phyloP scores from a whole-genome alignment of 2,797 vertebrate species.

The Rhodeus uyekii region DNA sequence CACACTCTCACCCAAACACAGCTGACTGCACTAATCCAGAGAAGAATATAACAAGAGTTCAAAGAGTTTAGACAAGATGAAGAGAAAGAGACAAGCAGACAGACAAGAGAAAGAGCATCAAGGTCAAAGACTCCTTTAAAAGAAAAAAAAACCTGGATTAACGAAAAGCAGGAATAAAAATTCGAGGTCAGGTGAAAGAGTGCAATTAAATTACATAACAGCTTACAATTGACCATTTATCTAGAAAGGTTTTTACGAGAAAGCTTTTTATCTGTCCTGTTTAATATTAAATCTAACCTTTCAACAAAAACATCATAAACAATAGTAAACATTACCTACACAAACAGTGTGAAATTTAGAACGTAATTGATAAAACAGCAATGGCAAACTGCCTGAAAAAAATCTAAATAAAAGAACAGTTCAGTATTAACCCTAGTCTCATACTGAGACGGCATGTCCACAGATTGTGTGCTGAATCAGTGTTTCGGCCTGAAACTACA shows the following conservation, averaged over 20 bases:
- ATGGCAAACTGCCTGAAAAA: background rate
- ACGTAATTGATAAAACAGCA: background rate
- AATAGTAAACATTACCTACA: background rate
- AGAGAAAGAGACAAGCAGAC: conserved; percentile 36
- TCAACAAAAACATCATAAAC: background rate
- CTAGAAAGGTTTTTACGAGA: background rate
- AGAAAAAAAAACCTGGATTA: conserved; percentile 43
- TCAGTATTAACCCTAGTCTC: background rate
- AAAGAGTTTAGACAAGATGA: conserved; percentile 29
- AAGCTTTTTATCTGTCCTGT: background rate
- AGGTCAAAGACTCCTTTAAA: conserved; percentile 53
- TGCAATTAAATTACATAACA: conserved; percentile 18
- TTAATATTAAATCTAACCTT: background rate
- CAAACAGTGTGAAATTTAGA: background rate
- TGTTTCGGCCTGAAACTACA: background rate
- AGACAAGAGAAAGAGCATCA: conserved; percentile 33
- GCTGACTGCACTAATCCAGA: conserved; percentile 63
- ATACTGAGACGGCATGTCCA: background rate
- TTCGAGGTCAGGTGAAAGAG: background rate
- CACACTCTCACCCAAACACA: conserved; percentile 46
- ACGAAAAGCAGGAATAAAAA: background rate
- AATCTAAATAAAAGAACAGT: background rate
- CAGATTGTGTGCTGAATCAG: background rate
- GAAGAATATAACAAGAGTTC: conserved; percentile 63
- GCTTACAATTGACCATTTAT: background rate